Percentiles rank a stretch among this genome's conserved stretches.
phyloP scores from a whole-genome alignment of 1,140 invertebrate species.

The Conus betulinus region DNA sequence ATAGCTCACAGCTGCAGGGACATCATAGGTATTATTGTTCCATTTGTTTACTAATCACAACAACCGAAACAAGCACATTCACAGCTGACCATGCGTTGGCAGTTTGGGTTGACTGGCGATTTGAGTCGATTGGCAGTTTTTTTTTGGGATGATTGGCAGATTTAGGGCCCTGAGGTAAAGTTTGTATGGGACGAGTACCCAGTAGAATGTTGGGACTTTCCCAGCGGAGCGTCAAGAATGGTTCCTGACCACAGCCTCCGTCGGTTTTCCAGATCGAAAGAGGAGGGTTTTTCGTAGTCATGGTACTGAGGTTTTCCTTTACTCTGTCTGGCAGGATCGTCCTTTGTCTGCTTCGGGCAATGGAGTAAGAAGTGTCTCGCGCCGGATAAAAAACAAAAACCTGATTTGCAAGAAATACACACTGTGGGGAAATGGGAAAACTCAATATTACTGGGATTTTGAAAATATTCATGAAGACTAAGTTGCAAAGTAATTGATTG shows the following conservation, averaged over 20 bases:
- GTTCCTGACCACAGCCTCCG: constrained; percentile 21
- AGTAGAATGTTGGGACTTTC: background rate
- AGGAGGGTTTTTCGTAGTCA: constrained; percentile 26
- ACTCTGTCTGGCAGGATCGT: background rate
- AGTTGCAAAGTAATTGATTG: too few species aligned
- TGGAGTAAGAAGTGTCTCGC: constrained; percentile 27
- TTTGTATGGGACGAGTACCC: background rate
- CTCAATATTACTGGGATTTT: constrained; percentile 31
- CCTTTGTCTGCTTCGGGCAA: constrained; percentile 2
- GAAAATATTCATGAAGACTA: background rate
- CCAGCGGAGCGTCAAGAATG: constrained; percentile 20
- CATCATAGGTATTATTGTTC: too few species aligned
- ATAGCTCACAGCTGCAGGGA: too few species aligned
- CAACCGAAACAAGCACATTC: too few species aligned
- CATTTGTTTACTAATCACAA: too few species aligned
- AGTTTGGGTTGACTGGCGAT: too few species aligned
- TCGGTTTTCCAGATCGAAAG: constrained; percentile 23
- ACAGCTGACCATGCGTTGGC: background rate
- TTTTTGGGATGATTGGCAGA: background rate
- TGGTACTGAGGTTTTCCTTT: constrained; percentile 23
- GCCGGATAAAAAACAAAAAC: background rate
- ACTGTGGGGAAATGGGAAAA: too few species aligned
- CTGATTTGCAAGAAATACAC: background rate
- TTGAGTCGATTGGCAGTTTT: too few species aligned
- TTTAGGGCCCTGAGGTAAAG: background rate